Base-by-base conservation (phyloP, 1,140 invertebrate species). In the Aphis craccivora region DNA sequence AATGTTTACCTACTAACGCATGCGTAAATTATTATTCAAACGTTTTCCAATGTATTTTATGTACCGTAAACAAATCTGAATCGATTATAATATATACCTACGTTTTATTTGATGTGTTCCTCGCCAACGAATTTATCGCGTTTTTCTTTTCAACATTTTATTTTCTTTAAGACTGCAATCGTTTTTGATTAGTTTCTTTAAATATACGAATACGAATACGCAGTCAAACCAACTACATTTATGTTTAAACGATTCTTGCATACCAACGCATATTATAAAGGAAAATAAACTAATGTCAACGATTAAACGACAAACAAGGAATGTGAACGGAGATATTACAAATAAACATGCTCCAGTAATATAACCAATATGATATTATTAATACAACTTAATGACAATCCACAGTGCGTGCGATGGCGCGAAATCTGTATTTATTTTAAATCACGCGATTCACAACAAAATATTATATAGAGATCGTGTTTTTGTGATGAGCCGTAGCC, bases 1-100 rank as follows among this genome's bases (percentile, higher is more conserved):
- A 7, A n/a, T 3, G n/a, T 76, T 48, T 51, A n/a, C 60, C 30
- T 67, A n/a, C 60, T n/a, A 76, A 76, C 25, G 60, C 60, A 11
- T 67, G 2, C n/a, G 30, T 76, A n/a, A 76, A 76, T 76, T 76
- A 76, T 76, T 76, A n/a, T 76, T 76, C 60, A 76, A 76, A 76
- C 60, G 60, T 76, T 76, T 76, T 76, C 14, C 30, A 0, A n/a
- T 35, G 60, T n/a, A 35, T 76, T 76, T 76, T 76, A 35, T 76
- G 60, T 76, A 76, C 60, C 60, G 60, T 76, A 76, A 76, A 76
- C 30, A 76, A 76, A 76, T 76, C 60, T 22, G 0, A 76, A 76
- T 76, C 60, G 60, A 76, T 76, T 76, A 76, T n/a, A 76, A n/a
- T 76, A 76, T 76, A 76, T 76, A 76, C 30, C 60, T 76, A 76